Evolutionary conservation across 1,140 invertebrate genomes (phyloP).

Genomic region (Drosophila repletoides): DNA sequence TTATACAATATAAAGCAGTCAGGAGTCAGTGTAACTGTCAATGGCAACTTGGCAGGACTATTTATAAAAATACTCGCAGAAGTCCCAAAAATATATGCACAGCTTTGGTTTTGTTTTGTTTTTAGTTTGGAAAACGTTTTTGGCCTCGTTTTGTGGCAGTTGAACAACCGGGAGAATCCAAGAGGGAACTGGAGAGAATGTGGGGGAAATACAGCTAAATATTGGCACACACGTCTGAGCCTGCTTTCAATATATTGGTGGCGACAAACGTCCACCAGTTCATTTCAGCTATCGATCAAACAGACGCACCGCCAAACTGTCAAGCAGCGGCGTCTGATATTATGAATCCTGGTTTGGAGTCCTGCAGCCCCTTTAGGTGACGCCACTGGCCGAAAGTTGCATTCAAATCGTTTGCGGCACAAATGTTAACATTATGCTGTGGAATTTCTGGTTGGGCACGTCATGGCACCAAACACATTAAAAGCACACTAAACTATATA

Average conservation of each 20-base stretch:
- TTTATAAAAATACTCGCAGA: conserved; percentile 12
- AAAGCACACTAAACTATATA: conserved; percentile 68
- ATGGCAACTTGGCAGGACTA: conserved; percentile 39
- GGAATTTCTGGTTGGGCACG: conserved; percentile 70
- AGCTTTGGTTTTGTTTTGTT: neutral
- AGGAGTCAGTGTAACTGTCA: conserved; percentile 31
- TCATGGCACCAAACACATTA: conserved; percentile 81
- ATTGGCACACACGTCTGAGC: conserved; percentile 67
- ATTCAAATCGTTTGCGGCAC: conserved; percentile 34
- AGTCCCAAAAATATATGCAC: conserved; percentile 48
- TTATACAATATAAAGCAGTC: conserved; percentile 40
- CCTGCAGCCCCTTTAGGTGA: conserved; percentile 7
- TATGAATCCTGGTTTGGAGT: neutral
- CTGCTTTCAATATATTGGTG: conserved; percentile 65
- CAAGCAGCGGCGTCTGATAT: neutral
- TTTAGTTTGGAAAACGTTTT: conserved; percentile 45
- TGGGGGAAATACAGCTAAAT: conserved; percentile 19
- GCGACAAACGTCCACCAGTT: conserved; percentile 41
- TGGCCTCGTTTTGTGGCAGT: conserved; percentile 62
- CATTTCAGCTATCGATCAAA: conserved; percentile 65
- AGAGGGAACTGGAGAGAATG: neutral
- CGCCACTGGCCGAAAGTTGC: conserved; percentile 46
- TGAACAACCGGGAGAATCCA: conserved; percentile 54
- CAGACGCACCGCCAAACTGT: conserved; percentile 41
- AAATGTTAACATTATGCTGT: conserved; percentile 63